phyloP scores from a whole-genome alignment of 2,113 vertebrate species.

The Pachycephala philippinensis region DNA sequence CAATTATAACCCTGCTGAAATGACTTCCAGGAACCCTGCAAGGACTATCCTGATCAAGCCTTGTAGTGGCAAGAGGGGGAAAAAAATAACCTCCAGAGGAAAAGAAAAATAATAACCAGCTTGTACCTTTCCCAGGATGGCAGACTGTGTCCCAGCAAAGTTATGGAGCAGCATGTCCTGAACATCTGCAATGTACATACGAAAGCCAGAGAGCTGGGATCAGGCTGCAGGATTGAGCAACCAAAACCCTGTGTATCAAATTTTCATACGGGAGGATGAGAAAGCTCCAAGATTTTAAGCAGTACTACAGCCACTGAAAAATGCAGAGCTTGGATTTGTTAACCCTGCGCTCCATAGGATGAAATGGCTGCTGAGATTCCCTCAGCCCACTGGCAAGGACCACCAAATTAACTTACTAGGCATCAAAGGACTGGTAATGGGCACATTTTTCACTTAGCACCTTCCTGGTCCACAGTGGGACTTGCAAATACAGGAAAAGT shows the following conservation, averaged over 20 bases:
- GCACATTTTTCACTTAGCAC: neutral
- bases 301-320: neutral
- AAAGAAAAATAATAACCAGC: slow-evolving; percentile 63
- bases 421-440: neutral
- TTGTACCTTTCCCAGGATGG: slow-evolving; percentile 62
- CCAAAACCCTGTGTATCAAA: neutral
- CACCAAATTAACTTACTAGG: neutral
- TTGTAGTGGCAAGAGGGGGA: slow-evolving; percentile 49
- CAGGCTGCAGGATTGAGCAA: neutral
- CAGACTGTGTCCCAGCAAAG: slow-evolving; percentile 57
- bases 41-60: neutral
- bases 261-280: neutral
- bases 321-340: neutral
- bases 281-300: neutral
- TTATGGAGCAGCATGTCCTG: slow-evolving; percentile 55
- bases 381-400: neutral
- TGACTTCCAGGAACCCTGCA: neutral
- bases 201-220: neutral
- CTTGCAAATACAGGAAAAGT: neutral
- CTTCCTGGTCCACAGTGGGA: neutral
- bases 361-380: neutral
- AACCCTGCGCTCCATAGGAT: neutral
- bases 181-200: neutral
- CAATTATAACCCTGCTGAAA: neutral
- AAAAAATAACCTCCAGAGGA: slow-evolving; percentile 56